Base-by-base conservation (phyloP, 1,140 invertebrate genomes). In the Achatina immaculata region DNA sequence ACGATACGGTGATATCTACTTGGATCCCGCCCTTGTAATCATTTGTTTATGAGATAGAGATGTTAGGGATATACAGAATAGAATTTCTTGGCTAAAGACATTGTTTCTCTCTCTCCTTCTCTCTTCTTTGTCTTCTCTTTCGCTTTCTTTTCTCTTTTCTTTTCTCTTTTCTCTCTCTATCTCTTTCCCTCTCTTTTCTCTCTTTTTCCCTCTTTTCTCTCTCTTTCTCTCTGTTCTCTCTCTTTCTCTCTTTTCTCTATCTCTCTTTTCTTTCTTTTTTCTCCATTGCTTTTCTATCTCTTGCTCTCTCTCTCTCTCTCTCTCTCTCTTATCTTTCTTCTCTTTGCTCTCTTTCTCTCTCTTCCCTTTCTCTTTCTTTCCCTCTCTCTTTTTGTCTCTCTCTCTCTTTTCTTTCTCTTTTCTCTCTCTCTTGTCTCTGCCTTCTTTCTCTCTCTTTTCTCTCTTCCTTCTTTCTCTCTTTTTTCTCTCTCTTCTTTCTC, bases 321-420 rank as follows among this genome's bases (percentile, higher is more conserved):
- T 51, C 71, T 77, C 48, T 40, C 69, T 72, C 42, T 68, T 28
- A 68, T 11, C 24, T 38, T 45, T 14, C 16, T 14, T 51, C 45
- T 24, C 11, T 77, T 28, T 6, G 24, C n/a, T 14, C 38, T 36
- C 79, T 24, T 78, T 31, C 43, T 51, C 28, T 42, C 28, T 40
- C 4, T 11, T 71, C 9, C n/a, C 34, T 58, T 31, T 77, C 42
- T 78, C 62, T 62, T 28, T 55, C 28, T 81, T 68, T 65, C 74
- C 34, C 28, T 51, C 43, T 28, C 9, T 58, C 48, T 51, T 38
- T 51, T 7, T 75, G 11, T 75, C 48, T 75, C 40, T 68, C 45
- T 43, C 45, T 68, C 65, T 68, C 42, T 69, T 36, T 68, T 38
- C 31, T 58, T 40, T 48, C 38, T 36, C 28, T 78, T 62, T 58